Evolutionary conservation across 2,113 vertebrate species (phyloP), one percentile per base, ranked within the genome.

Genomic region (Sphyrna mokarran): DNA sequence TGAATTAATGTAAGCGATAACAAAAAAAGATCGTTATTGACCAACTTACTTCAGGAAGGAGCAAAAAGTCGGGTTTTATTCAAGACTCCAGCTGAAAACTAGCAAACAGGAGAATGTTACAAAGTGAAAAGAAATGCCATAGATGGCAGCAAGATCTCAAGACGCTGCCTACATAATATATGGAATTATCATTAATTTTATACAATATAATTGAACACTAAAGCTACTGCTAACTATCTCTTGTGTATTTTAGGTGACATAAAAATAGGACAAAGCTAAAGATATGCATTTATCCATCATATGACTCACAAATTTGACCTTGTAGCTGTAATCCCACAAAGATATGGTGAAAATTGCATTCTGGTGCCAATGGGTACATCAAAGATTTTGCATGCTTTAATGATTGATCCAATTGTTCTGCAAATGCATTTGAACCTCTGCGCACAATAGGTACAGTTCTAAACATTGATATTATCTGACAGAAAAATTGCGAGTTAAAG

Each of bases 381-480:
- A 95, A 69, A 72, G 40, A 95, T 72, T 29, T 72, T 72, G 5
- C 13, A 76, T 72, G 43, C 43, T 76, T 95, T 95, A 70, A 72
- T 33, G 3, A 95, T 95, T 9, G 61, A 54, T 76, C 23, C 40
- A 72, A 48, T 72, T 4, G 61, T 68, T 76, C 68, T 33, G 23
- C 69, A 72, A 43, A 95, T 69, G 69, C 14, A 61, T 76, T 48
- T 95, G 40, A 70, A 95, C 40, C 48, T 23, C 68, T 95, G 37
- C 2, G 33, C 33, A 26, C 43, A 72, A 43, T 54, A 11, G 69
- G 23, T 13, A 33, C 22, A 94, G 26, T 70, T 29, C 66, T 40
- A 70, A 70, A 70, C 66, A 94, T 94, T 43, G 93, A 94, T 70
- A 70, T 95, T 66, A 93, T 68, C 63, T 95, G 94, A 72, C 23